A percentile compares a stretch with the other conserved stretches of the same genome.
These are phyloP conservation scores for Myotis lucifugus DNA, from an alignment of 2,113 vertebrate genomes.

Conservation along the genomic window DNA sequence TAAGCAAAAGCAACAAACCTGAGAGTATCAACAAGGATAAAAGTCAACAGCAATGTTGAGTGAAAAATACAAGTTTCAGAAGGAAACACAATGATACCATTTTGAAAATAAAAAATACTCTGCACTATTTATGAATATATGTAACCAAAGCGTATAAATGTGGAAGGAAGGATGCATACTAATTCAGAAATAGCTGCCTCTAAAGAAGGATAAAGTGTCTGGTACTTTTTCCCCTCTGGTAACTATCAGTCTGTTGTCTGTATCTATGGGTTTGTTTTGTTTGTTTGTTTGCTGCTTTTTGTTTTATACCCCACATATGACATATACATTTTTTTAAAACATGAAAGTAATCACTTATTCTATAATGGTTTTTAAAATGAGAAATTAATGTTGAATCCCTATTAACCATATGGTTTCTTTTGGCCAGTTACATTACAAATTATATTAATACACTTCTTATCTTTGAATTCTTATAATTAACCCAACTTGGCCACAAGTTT, in stretches of 20 bases:
- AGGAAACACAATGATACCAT: background rate
- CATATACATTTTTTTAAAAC: background rate
- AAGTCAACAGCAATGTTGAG: background rate
- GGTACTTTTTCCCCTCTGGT: background rate
- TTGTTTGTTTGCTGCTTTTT: background rate
- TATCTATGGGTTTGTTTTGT: background rate
- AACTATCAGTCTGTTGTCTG: background rate
- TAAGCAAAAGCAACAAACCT: background rate
- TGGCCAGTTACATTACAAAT: background rate
- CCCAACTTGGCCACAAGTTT: background rate
- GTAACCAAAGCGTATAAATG: background rate
- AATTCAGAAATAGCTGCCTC: background rate
- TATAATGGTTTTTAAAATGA: background rate
- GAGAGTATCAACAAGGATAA: background rate
- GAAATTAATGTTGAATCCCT: slow-evolving; percentile 32
- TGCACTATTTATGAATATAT: background rate
- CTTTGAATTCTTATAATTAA: slow-evolving; percentile 14
- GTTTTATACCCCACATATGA: background rate
- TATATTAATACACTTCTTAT: background rate
- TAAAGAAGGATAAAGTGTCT: background rate
- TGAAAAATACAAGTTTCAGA: background rate
- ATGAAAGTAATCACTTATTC: background rate
- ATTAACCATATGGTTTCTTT: background rate
- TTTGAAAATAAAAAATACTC: background rate
- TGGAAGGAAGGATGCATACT: background rate